Evolutionary conservation across 1,140 invertebrate genomes (phyloP), one percentile per base, ranked within the genome.

Genomic region (Oppia nitens): DNA sequence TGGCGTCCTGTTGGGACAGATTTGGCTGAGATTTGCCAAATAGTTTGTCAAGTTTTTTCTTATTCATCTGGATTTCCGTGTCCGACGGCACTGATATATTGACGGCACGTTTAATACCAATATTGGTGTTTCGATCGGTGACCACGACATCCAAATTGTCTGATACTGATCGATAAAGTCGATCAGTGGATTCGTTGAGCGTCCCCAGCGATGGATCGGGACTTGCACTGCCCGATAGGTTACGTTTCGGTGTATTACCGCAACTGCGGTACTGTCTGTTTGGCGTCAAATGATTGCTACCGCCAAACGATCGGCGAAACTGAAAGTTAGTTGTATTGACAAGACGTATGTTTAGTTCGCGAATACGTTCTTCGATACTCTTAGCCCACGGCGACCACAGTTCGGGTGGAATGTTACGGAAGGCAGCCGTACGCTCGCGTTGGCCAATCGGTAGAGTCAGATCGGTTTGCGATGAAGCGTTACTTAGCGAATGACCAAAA

Each of bases 1-100:
- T 75, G 0, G 77, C 75, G 68, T 77, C 76, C 26, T 52, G 50
- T 52, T 52, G 50, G 3, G 50, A 52, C 3, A 52, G 17, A 52
- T 52, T 52, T 12, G 50, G 50, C 23, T 52, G 23, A 21, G 17
- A 24, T 52, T 52, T 21, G 6, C 50, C 50, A 17, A 52, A 52
- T 17, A 52, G 26, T 23, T 14, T 52, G 3, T 52, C 50, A 20
- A 52, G 26, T 23, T 24, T 52, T 52, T 25, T 20, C 24, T 20
- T 23, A 24, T 52, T 17, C 21, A 24, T 52, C 9, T 4, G 3
- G 14, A 52, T 52, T 17, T 52, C 50, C 14, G 23, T 52, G 23
- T 52, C 50, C 21, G 9, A 24, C 26, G 50, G 50, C 3, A 14
- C 21, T 23, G 2, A 24, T 17, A 40, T 9, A 40, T 40, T 6